Conservation (phyloP, 2,797 vertebrate species). For the Cirrhinus molitorella region DNA sequence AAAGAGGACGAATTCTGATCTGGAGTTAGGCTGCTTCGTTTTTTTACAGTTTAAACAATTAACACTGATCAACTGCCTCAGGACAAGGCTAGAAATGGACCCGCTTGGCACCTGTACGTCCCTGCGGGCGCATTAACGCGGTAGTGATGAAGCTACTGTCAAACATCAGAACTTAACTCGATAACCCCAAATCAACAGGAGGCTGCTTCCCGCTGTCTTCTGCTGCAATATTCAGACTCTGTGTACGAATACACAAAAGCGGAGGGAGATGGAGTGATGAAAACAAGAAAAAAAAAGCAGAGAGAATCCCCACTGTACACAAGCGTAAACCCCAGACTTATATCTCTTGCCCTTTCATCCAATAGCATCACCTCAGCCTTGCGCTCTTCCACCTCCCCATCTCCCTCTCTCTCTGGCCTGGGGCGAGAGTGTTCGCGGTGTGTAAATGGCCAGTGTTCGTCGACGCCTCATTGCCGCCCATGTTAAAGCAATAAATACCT, state of each 20-base stretch:
- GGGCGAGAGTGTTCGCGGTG: conserved; percentile 33
- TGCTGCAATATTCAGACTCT: conserved; percentile 30
- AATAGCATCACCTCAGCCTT: conserved; percentile 4
- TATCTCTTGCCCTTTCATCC: conserved; percentile 32
- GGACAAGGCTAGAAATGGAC: conserved; percentile 27
- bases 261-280: conserved; percentile 3
- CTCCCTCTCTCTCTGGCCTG: conserved; percentile 32
- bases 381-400: background rate
- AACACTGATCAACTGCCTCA: conserved; percentile 32
- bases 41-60: conserved; percentile 20
- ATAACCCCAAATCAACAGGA: conserved; percentile 46
- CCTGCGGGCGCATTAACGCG: background rate
- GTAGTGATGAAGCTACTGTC: conserved; percentile 40
- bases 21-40: background rate
- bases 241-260: conserved; percentile 18
- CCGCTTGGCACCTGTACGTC: conserved; percentile 5
- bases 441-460: conserved; percentile 69
- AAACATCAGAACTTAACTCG: conserved; percentile 37
- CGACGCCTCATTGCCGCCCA: conserved; percentile 70
- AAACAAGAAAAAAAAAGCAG: background rate
- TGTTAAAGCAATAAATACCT: conserved; percentile 64
- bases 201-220: conserved; percentile 33
- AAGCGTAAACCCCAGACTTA: conserved; percentile 10
- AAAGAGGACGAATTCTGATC: background rate
- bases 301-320: conserved; percentile 29